Conservation (phyloP, 2,888 invertebrate genomes). For the Megalurothrips usitatus region DNA sequence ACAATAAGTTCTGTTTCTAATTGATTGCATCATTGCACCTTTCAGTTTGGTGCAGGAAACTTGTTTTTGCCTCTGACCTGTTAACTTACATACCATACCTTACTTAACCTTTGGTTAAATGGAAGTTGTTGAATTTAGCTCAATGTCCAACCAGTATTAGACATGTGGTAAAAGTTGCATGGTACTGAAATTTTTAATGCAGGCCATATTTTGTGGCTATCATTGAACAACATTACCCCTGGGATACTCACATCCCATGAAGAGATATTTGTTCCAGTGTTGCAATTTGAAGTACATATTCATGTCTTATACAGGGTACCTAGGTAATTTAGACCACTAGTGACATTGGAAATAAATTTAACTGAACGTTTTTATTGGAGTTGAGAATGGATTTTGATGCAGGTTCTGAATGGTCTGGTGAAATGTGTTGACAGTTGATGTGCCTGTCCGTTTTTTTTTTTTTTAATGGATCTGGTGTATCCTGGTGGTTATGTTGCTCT, state of each 20-base stretch:
- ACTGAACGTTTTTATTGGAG: too few relatives aligned
- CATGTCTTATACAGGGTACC: not conserved
- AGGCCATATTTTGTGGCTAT: not conserved
- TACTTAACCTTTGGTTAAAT: not conserved
- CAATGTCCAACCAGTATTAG: conserved; percentile 15
- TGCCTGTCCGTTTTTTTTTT: too few relatives aligned
- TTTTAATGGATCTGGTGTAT: too few relatives aligned
- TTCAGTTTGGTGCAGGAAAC: not conserved
- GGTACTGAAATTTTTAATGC: not conserved
- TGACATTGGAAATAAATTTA: too few relatives aligned
- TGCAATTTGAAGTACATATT: not conserved
- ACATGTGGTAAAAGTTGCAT: not conserved
- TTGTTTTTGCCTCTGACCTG: conserved; percentile 1
- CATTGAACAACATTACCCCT: too few relatives aligned
- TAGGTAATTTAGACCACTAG: not conserved
- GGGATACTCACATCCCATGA: too few relatives aligned
- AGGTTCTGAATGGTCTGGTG: too few relatives aligned
- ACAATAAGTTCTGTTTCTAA: conserved; percentile 20
- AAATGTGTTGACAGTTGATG: too few relatives aligned
- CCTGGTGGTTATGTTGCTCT: too few relatives aligned
- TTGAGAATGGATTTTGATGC: too few relatives aligned
- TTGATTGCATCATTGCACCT: not conserved
- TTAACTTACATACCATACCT: not conserved
- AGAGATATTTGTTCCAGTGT: not conserved
- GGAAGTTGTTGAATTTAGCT: not conserved